Percentiles rank a stretch among this genome's conserved stretches.
Evolutionary conservation across 2,888 invertebrate species (phyloP).

Genomic region (Amaurobius ferox): DNA sequence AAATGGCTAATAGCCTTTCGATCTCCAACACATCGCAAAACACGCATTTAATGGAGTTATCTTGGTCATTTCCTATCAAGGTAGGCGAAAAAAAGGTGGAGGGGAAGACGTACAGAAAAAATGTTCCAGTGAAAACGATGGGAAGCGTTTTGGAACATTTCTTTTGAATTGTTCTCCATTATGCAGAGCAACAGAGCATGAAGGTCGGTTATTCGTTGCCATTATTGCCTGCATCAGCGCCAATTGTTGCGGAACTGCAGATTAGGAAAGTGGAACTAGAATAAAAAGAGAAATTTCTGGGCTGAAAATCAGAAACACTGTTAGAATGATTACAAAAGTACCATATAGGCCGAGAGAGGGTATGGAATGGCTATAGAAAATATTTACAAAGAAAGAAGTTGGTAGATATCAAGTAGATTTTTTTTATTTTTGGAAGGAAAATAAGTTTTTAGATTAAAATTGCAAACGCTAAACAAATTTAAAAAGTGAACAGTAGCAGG

Average conservation of each 20-base stretch:
- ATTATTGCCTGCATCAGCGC: not conserved
- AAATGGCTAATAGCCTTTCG: not conserved
- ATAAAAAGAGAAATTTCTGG: not conserved
- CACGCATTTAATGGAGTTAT: not conserved
- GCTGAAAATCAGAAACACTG: not conserved
- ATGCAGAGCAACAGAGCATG: slow-evolving; percentile 5
- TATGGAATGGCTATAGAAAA: not conserved
- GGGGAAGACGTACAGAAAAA: not conserved
- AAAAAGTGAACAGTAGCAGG: too few species aligned
- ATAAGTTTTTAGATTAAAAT: not conserved
- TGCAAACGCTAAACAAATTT: not conserved
- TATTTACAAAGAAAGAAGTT: not conserved
- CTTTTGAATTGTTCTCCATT: slow-evolving; percentile 27
- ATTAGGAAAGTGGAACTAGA: slow-evolving; percentile 14
- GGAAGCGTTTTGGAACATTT: slow-evolving; percentile 40
- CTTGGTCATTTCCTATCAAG: slow-evolving; percentile 1
- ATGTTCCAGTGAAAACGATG: not conserved
- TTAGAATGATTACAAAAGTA: not conserved
- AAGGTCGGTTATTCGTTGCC: slow-evolving; percentile 16
- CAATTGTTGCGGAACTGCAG: slow-evolving; percentile 7
- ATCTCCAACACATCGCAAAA: not conserved
- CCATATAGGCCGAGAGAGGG: not conserved
- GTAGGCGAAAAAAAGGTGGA: not conserved
- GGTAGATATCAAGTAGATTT: not conserved
- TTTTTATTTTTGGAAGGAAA: not conserved